These are phyloP conservation scores for Coryphaenoides rupestris DNA, from an alignment of 2,113 vertebrate genomes.

Conservation along the genomic window DNA sequence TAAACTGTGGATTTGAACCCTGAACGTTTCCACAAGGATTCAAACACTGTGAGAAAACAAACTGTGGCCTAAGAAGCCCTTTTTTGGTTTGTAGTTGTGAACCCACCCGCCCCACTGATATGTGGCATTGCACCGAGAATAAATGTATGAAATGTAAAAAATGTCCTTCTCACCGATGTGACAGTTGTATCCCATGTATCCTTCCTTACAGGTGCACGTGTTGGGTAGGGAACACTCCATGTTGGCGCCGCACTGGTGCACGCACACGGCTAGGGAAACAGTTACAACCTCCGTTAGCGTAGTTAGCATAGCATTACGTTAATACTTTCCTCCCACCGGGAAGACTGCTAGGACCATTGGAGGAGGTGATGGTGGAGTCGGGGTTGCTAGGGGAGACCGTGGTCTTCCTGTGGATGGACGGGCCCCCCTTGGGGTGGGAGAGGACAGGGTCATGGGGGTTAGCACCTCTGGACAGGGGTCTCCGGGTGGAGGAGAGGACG, in stretches of 20 bases:
- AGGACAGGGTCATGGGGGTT: no score
- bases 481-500: slow-evolving; percentile 34
- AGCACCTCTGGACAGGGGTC: slow-evolving; percentile 23
- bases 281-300: slow-evolving; percentile 13
- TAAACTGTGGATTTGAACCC: background rate
- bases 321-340: slow-evolving; percentile 9
- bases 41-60: background rate
- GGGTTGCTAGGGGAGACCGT: slow-evolving; percentile 30
- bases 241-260: slow-evolving; percentile 79
- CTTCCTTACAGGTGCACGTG: slow-evolving; percentile 82
- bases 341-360: slow-evolving; percentile 22
- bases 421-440: no score
- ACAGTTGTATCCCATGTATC: slow-evolving; percentile 82
- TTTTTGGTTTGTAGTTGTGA: no score
- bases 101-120: no score
- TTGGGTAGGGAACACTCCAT: slow-evolving; percentile 84
- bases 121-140: no score
- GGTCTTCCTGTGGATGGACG: slow-evolving; percentile 30
- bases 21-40: background rate
- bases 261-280: slow-evolving; percentile 77
- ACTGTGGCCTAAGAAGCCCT: no score
- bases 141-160: background rate
- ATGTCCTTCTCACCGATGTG: slow-evolving; percentile 73
- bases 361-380: slow-evolving; percentile 19
- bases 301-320: background rate